Evolutionary conservation across 2,888 invertebrate species (phyloP).

Genomic region (Oscheius onirici): DNA sequence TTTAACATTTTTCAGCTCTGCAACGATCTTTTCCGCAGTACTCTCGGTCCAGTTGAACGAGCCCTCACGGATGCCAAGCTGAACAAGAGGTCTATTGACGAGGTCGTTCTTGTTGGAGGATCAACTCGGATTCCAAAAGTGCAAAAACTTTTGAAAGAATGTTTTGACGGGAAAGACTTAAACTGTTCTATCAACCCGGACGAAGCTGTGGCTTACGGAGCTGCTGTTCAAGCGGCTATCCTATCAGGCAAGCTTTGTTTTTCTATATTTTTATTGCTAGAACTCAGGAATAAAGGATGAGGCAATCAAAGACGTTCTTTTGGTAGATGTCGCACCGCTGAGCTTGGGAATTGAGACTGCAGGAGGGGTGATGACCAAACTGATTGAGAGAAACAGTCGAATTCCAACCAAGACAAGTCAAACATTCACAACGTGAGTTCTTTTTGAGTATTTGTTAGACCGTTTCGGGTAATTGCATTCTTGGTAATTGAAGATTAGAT

Average conservation of each 20-base stretch:
- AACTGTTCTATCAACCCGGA: conserved; percentile 94
- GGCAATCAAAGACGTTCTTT: conserved; percentile 73
- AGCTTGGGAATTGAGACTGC: conserved; percentile 89
- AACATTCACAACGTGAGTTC: too few relatives aligned
- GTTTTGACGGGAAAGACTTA: conserved; percentile 89
- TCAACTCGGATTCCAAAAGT: conserved; percentile 97
- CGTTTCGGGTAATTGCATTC: too few relatives aligned
- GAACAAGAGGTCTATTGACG: conserved; percentile 80
- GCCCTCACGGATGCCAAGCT: conserved; percentile 93
- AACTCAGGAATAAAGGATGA: conserved; percentile 47
- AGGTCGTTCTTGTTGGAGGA: conserved; percentile 82
- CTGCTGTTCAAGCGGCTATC: conserved; percentile 72
- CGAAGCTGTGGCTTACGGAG: conserved; percentile 94
- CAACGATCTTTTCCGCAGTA: conserved; percentile 92
- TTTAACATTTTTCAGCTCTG: too few relatives aligned
- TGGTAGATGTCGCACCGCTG: conserved; percentile 91
- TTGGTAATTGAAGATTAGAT: too few relatives aligned
- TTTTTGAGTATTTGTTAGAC: too few relatives aligned
- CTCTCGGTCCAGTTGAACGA: conserved; percentile 96
- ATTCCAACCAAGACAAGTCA: conserved; percentile 73
- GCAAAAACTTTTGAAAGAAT: conserved; percentile 87
- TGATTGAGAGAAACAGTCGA: conserved; percentile 80
- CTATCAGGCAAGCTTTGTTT: too few relatives aligned
- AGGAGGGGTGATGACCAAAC: conserved; percentile 90
- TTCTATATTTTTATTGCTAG: too few relatives aligned